These are phyloP conservation scores for Parapsyche elsis DNA, from an alignment of 1,140 invertebrate genomes.

Conservation along the genomic window DNA sequence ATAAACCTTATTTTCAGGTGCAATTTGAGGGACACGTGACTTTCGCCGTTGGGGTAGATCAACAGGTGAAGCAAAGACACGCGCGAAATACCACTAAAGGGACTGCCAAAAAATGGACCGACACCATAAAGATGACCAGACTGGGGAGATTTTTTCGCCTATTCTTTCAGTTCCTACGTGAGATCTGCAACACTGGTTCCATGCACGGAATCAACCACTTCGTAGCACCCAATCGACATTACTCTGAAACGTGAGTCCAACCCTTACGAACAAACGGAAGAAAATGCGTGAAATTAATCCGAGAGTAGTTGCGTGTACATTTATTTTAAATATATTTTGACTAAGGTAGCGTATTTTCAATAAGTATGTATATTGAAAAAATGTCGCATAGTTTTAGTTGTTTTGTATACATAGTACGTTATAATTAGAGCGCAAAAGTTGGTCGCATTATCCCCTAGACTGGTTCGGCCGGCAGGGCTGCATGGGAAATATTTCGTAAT, in stretches of 20 bases:
- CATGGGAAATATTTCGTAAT: no score
- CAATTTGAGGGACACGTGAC: background rate
- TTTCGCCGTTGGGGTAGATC: background rate
- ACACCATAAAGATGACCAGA: background rate
- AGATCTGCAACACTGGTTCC: conserved; percentile 37
- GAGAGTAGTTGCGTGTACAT: background rate
- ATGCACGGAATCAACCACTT: conserved; percentile 48
- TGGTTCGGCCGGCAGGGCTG: no score
- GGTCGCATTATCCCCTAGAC: no score
- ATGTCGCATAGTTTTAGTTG: no score
- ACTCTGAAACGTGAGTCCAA: conserved; percentile 41
- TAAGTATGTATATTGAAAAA: no score
- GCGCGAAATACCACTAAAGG: background rate
- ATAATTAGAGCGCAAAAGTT: no score
- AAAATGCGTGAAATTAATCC: background rate
- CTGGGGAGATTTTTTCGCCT: background rate
- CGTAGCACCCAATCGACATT: conserved; percentile 45
- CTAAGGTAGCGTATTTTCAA: no score
- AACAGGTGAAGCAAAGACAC: background rate
- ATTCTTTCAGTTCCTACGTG: background rate
- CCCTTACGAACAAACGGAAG: background rate
- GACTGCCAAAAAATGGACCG: background rate
- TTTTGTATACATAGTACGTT: no score
- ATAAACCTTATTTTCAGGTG: background rate
- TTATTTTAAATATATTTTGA: no score